These are phyloP conservation scores for Peribatodes rhomboidaria DNA, from an alignment of 2,888 invertebrate species.

Conservation along the genomic window DNA sequence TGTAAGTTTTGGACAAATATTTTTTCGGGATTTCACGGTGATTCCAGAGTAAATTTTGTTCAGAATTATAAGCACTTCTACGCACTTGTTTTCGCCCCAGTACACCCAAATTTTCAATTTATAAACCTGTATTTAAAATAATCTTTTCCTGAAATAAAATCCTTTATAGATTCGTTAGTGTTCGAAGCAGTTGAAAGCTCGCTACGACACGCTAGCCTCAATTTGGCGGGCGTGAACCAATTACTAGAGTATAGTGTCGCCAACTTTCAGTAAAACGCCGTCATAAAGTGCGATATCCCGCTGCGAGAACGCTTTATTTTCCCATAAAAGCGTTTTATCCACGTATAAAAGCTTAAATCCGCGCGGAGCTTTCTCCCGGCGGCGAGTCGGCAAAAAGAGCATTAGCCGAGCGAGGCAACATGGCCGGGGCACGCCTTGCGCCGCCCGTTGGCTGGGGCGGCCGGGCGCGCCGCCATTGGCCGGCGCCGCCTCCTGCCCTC, in stretches of 20 bases:
- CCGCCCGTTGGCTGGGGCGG: slow-evolving; percentile 61
- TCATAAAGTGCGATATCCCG: slow-evolving; percentile 84
- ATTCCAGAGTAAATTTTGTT: no score
- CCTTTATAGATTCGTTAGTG: neutral
- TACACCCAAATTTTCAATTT: no score
- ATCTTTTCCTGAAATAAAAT: neutral
- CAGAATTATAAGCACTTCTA: no score
- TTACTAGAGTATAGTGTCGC: slow-evolving; percentile 78
- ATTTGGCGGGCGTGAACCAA: slow-evolving; percentile 76
- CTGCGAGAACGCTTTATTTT: slow-evolving; percentile 85
- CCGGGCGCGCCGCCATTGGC: slow-evolving; percentile 56
- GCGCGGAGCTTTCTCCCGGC: slow-evolving; percentile 84
- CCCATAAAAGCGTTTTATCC: slow-evolving; percentile 86
- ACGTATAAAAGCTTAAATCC: slow-evolving; percentile 87
- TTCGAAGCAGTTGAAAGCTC: slow-evolving; percentile 15
- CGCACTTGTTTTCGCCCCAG: no score
- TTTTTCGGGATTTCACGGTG: no score
- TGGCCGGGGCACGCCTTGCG: slow-evolving; percentile 80
- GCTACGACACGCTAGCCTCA: slow-evolving; percentile 44
- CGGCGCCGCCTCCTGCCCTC: slow-evolving; percentile 60
- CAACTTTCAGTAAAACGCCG: slow-evolving; percentile 83
- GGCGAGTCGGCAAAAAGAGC: slow-evolving; percentile 82
- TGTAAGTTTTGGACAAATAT: no score
- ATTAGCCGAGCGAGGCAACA: slow-evolving; percentile 77
- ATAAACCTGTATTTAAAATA: no score